phyloP scores from a whole-genome alignment of 1,140 invertebrate species.

The Penaeus indicus region DNA sequence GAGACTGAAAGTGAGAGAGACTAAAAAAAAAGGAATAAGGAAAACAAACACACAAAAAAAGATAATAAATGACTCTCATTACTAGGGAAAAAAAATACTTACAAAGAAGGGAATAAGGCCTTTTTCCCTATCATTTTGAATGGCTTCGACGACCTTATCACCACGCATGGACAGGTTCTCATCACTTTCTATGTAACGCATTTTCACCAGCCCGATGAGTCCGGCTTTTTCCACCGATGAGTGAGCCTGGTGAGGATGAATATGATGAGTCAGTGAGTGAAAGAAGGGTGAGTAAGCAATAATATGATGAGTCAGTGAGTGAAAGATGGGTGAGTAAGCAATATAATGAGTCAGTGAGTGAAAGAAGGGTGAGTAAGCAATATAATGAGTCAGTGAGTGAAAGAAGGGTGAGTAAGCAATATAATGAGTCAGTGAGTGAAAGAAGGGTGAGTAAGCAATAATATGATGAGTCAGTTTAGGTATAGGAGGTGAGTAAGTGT shows the following conservation, averaged over 20 bases:
- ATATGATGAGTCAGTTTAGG: neutral
- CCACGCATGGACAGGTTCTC: constrained; percentile 85
- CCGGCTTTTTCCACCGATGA: constrained; percentile 97
- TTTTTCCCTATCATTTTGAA: constrained; percentile 84
- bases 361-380: neutral
- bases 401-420: too few species aligned
- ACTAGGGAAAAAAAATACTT: constrained; percentile 71
- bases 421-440: neutral
- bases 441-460: neutral
- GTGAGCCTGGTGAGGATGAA: constrained; percentile 78
- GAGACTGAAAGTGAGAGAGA: neutral
- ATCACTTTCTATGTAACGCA: constrained; percentile 84
- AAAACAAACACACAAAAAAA: neutral
- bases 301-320: neutral
- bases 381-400: neutral
- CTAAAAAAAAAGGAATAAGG: neutral
- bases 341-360: neutral
- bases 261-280: neutral
- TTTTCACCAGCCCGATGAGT: constrained; percentile 88
- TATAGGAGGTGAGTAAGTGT: neutral
- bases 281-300: neutral
- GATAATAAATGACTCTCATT: neutral
- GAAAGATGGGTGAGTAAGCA: neutral
- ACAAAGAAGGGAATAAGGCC: constrained; percentile 97
- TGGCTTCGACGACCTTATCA: constrained; percentile 82